Evolutionary conservation across 2,888 invertebrate genomes (phyloP), one percentile per base, ranked within the genome.

Genomic region (Empis livida): DNA sequence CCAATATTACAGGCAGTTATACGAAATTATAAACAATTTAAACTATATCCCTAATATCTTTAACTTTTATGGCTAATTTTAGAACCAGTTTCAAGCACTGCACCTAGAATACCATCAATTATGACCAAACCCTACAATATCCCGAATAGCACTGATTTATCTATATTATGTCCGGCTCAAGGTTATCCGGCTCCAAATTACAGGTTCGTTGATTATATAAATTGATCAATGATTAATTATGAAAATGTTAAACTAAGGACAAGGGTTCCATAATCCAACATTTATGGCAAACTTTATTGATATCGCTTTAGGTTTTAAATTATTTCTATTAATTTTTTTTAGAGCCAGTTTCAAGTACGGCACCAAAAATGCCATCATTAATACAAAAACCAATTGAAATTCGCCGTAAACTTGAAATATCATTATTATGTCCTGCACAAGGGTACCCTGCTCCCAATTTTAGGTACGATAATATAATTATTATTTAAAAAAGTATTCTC

Each of bases 371-470:
- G 48, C 72, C 75, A 6, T 57, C 59, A 2, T 52, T 68, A 4
- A 61, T 65, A 9, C 64, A 65, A 50, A 68, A 68, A 54, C 68
- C 68, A 10, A 54, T 65, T 42, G 63, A 64, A 27, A 46, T 64
- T 23, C 55, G 54, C 10, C 51, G 56, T 39, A 49, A 52, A 4
- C 53, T 55, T 37, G 51, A 59, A 9, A 59, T 67, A 38, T 67
- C 66, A 1, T 65, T 85, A 55, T 68, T 82, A 57, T 85, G 85
- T 67, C 83, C 83, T 48, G 82, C 84, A 31, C 84, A 84, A 69
- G 83, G 81, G 43, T 84, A 76, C 70, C 84, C 84, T 52, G 79
- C 82, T 59, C 83, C 83, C 57, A 67, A 74, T 58, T 79, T 81
- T 76, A 79, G 81, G 82, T 84, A 58, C 59, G 53, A 51, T 47